Percentiles rank a stretch among this genome's conserved stretches.
Conservation (phyloP, 2,888 invertebrate genomes). For the Conomelus anceps region DNA sequence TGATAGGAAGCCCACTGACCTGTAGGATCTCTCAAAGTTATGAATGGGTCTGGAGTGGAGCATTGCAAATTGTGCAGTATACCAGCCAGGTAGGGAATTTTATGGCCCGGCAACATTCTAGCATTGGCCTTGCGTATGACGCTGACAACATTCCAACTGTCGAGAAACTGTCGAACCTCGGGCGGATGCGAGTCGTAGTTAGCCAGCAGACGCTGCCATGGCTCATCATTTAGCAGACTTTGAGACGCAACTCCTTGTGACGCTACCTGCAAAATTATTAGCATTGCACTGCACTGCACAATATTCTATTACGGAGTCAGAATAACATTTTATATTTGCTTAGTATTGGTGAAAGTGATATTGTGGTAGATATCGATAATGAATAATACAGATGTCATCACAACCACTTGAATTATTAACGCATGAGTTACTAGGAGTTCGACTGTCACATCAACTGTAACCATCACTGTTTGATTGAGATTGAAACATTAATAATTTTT, state of each 20-base stretch:
- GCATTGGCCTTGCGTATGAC: slow-evolving; percentile 33
- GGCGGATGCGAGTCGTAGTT: slow-evolving; percentile 25
- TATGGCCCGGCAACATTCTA: slow-evolving; percentile 29
- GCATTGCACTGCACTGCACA: too few relatives aligned
- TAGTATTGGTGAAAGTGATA: too few relatives aligned
- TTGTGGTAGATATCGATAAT: too few relatives aligned
- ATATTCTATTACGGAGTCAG: too few relatives aligned
- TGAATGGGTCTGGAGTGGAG: slow-evolving; percentile 36
- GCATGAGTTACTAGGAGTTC: too few relatives aligned
- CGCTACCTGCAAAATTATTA: background rate
- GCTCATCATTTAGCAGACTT: slow-evolving; percentile 20
- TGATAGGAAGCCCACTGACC: too few relatives aligned
- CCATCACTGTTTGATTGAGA: too few relatives aligned
- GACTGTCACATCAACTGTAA: too few relatives aligned
- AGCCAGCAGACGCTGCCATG: slow-evolving; percentile 30
- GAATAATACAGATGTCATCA: too few relatives aligned
- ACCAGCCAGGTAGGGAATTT: slow-evolving; percentile 38
- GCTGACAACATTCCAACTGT: slow-evolving; percentile 31
- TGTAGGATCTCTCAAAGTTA: slow-evolving; percentile 35
- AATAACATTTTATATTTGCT: too few relatives aligned
- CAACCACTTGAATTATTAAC: too few relatives aligned
- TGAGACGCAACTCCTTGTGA: slow-evolving; percentile 12
- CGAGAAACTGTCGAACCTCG: slow-evolving; percentile 24
- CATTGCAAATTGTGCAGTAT: slow-evolving; percentile 35
- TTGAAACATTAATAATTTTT: too few relatives aligned